Base-by-base conservation (phyloP, 1,140 invertebrate species). In the Pseudoatta argentina region DNA sequence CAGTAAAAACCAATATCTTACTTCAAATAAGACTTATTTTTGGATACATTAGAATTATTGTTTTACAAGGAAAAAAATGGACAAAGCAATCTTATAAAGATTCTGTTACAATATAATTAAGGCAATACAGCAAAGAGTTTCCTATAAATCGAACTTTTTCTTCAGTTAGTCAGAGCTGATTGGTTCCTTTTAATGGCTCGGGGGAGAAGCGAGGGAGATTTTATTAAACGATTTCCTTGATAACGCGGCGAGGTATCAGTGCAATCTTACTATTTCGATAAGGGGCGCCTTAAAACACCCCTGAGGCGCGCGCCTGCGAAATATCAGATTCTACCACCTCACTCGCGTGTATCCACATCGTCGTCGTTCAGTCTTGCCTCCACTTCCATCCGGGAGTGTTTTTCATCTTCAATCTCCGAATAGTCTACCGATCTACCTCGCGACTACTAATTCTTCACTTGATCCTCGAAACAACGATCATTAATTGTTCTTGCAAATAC, bases 221-320 rank as follows among this genome's bases (percentile, higher is more conserved):
- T 59, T 3, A 21, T 73, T 34, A 73, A 48, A 44, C 61, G 48
- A 85, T 64, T 64, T 48, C 8, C 34, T n/a, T 3, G 77, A 79
- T 79, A 79, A 79, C 44, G 18, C 55, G 34, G 10, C 14, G 18
- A 14, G 7, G n/a, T 39, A 81, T 81, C 75, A 63, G n/a, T 21
- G 14, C 6, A 39, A 86, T 86, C 64, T 61, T 72, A 72, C 72
- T 16, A 10, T 44, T 71, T 82, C n/a, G 30, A 69, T 16, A 51
- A 73, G 57, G 79, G 79, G 76, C 30, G 85, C 85, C 75, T 89
- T 89, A 72, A 92, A 92, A 90, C 89, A 88, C 71, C 76, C 86
- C 77, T 87, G 79, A 44, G 34, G 86, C 87, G 86, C 91, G 91
- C 91, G 91, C 91, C 85, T 92, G 89, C 89, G 89, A 85, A 91